Conservation (phyloP, 2,888 invertebrate genomes). For the Oxystoma pomonae region DNA sequence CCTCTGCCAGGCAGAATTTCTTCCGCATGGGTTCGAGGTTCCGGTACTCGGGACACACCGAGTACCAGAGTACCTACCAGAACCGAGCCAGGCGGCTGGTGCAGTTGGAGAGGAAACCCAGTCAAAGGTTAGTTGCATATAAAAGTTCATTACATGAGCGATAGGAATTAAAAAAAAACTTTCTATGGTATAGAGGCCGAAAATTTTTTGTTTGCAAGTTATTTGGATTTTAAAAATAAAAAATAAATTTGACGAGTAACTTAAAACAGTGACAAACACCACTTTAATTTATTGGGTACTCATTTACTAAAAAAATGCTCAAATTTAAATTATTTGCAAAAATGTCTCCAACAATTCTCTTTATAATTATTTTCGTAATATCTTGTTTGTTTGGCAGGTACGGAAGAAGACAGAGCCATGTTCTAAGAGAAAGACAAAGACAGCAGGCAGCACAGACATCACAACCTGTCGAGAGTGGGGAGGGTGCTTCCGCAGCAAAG, state of each 20-base stretch:
- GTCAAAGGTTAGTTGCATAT: constrained; percentile 63
- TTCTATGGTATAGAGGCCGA: no score
- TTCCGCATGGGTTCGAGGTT: constrained; percentile 98
- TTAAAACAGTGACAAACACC: no score
- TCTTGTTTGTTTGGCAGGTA: constrained; percentile 49
- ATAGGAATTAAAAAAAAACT: no score
- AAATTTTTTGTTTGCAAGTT: background rate
- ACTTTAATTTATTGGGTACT: no score
- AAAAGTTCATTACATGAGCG: constrained; percentile 4
- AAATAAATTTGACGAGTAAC: no score
- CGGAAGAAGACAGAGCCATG: constrained; percentile 87
- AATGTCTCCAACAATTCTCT: background rate
- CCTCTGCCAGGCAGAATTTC: constrained; percentile 89
- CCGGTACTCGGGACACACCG: constrained; percentile 84
- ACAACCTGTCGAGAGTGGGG: constrained; percentile 40
- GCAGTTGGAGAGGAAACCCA: constrained; percentile 93
- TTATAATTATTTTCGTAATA: background rate
- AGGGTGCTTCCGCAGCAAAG: constrained; percentile 6
- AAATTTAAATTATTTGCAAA: background rate
- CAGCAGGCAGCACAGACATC: constrained; percentile 44
- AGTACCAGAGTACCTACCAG: constrained; percentile 93
- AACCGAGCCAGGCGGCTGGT: constrained; percentile 89
- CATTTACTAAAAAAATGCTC: no score
- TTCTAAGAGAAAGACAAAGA: constrained; percentile 74
- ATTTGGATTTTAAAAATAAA: background rate